Percentiles rank a stretch among this genome's conserved stretches.
Evolutionary conservation across 2,888 invertebrate species (phyloP).

Genomic region (Chrysolina haemoptera): DNA sequence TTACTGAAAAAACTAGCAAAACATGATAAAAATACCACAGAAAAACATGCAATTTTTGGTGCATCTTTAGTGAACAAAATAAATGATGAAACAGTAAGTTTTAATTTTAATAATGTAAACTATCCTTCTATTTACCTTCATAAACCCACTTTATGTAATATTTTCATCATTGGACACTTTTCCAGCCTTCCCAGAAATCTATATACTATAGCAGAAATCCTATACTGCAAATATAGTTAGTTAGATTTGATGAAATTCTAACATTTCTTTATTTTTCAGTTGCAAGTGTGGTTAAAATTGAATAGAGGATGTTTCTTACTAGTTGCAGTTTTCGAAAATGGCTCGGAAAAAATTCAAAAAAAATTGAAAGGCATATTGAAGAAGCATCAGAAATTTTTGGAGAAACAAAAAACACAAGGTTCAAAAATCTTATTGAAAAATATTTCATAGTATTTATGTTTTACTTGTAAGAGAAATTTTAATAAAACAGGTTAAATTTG

Average conservation of each 20-base stretch:
- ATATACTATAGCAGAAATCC: too few species aligned
- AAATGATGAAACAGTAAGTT: constrained; percentile 73
- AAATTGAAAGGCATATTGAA: constrained; percentile 72
- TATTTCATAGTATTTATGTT: constrained; percentile 40
- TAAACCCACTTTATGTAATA: too few species aligned
- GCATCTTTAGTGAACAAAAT: constrained; percentile 73
- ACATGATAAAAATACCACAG: constrained; percentile 73
- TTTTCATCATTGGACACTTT: too few species aligned
- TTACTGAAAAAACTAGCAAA: constrained; percentile 82
- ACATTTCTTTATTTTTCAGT: constrained; percentile 71
- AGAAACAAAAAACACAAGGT: constrained; percentile 74
- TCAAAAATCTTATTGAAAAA: constrained; percentile 75
- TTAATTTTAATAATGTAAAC: neutral
- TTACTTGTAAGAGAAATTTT: constrained; percentile 5
- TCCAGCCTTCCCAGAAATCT: too few species aligned
- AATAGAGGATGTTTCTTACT: constrained; percentile 87
- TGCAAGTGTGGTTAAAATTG: constrained; percentile 77
- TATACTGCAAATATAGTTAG: too few species aligned
- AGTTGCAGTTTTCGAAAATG: constrained; percentile 78
- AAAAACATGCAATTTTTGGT: constrained; percentile 73
- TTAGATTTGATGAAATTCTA: too few species aligned
- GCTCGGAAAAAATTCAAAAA: constrained; percentile 68
- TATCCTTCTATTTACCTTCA: too few species aligned
- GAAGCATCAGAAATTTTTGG: constrained; percentile 69
- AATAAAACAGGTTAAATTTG: neutral